Base-by-base conservation (phyloP, 2,888 invertebrate species). In the Philereme vetulata region DNA sequence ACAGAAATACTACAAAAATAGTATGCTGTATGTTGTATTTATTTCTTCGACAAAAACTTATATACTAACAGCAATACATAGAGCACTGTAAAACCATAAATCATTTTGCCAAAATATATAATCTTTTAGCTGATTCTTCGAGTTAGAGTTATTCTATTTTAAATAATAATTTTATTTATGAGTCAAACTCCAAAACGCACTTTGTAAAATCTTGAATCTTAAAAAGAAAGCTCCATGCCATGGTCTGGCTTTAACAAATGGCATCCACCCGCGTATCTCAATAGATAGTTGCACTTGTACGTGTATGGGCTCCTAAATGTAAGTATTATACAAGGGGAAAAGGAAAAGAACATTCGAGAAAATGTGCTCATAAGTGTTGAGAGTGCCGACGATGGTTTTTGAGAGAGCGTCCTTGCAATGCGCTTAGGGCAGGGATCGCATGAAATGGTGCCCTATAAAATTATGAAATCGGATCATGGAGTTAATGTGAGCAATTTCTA, bases 221-320 rank as follows among this genome's bases (percentile, higher is more conserved):
- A 45, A 8, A 5, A 33, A 9, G 11, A 33, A 46, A 32, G 46
- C 8, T 8, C 3, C 8, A 62, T 50, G 35, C 21, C 40, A 40
- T 51, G 62, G 57, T 56, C 58, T 51, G 60, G 48, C 56, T 66
- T 49, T 61, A 44, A 66, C 52, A 65, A 57, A 65, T 64, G 51
- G 46, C 52, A 53, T 38, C 43, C 49, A 59, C 60, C 9, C 51
- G 64, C 50, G 35, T 44, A 52, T 57, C 46, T 58, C 48, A 56
- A 60, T 60, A 52, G 60, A 62, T 55, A 66, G 53, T 54, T 55
- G 44, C 51, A 56, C 51, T 57, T 49, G 58, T 72, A 74, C 80
- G 78, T 78, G 79, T 70, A 60, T 46, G 67, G 66, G 67, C 44
- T 58, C 58, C 53, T 65, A 72, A 79, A 77, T 76, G 75, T 72